phyloP scores from a whole-genome alignment of 2,888 invertebrate species.

The Tolmerus cingulatus region DNA sequence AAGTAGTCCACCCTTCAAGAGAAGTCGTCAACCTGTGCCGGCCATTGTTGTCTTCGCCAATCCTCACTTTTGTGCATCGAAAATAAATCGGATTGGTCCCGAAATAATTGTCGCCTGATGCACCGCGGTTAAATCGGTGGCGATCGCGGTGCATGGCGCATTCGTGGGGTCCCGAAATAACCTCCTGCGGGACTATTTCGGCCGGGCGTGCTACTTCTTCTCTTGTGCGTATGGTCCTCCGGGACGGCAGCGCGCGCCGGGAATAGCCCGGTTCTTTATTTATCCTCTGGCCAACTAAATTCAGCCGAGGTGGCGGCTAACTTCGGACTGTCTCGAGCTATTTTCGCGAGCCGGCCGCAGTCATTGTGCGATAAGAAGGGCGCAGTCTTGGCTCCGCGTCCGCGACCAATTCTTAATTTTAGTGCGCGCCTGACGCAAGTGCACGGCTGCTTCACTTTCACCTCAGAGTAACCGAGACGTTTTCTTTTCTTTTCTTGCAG shows the following conservation, averaged over 20 bases:
- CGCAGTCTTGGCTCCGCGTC: not conserved
- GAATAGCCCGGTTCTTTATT: slow-evolving; percentile 37
- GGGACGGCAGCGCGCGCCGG: not conserved
- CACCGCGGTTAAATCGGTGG: not conserved
- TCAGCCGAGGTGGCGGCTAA: slow-evolving; percentile 18
- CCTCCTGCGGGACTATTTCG: slow-evolving; percentile 1
- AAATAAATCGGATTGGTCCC: slow-evolving; percentile 20
- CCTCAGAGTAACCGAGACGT: slow-evolving; percentile 21
- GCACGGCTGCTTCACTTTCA: slow-evolving; percentile 18
- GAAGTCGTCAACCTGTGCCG: slow-evolving; percentile 16
- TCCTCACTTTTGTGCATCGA: not conserved
- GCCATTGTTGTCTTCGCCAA: not conserved
- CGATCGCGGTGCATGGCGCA: not conserved
- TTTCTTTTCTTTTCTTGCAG: slow-evolving; percentile 71
- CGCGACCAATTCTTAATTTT: slow-evolving; percentile 14
- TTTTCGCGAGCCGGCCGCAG: slow-evolving; percentile 13
- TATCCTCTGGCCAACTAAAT: slow-evolving; percentile 34
- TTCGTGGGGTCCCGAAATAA: slow-evolving; percentile 1
- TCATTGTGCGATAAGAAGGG: slow-evolving; percentile 44
- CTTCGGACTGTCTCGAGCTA: slow-evolving; percentile 37
- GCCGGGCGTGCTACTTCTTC: slow-evolving; percentile 35
- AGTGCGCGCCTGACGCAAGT: slow-evolving; percentile 29
- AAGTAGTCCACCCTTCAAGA: slow-evolving; percentile 38
- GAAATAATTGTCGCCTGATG: slow-evolving; percentile 2
- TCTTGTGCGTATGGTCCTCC: slow-evolving; percentile 10